Conservation (phyloP, 2,113 vertebrate species). For the Trematomus loennbergii region DNA sequence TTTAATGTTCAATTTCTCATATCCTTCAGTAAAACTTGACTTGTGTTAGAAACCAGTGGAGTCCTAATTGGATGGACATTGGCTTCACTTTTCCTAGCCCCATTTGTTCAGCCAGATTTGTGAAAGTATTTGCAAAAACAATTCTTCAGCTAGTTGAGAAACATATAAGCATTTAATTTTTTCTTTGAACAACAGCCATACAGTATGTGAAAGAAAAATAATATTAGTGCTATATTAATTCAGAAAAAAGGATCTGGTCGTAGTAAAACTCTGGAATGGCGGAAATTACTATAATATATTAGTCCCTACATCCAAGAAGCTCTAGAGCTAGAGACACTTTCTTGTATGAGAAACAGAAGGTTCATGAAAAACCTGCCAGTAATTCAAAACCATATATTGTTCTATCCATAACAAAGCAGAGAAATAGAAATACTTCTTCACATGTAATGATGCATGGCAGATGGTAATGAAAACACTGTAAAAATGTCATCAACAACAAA, state of each 20-base stretch:
- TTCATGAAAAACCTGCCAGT: conserved; percentile 21
- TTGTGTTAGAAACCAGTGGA: no score
- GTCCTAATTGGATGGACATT: no score
- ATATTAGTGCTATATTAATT: neutral
- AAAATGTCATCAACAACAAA: neutral
- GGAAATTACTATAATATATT: no score
- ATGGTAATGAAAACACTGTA: neutral
- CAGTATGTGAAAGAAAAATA: neutral
- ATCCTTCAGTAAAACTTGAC: no score
- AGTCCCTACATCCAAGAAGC: neutral
- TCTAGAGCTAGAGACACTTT: neutral
- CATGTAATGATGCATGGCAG: neutral
- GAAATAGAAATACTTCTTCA: neutral
- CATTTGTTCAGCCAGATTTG: no score
- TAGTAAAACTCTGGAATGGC: no score
- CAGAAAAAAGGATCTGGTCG: neutral
- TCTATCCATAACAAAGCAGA: neutral
- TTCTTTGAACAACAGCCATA: neutral
- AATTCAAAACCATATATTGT: conserved; percentile 8
- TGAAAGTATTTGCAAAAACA: neutral
- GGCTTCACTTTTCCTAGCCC: no score
- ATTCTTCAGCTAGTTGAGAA: neutral
- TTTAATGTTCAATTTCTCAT: no score
- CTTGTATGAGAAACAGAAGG: neutral
- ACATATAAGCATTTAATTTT: neutral